Evolutionary conservation across 1,140 invertebrate species (phyloP).

Genomic region (Andrena cerasifolii): DNA sequence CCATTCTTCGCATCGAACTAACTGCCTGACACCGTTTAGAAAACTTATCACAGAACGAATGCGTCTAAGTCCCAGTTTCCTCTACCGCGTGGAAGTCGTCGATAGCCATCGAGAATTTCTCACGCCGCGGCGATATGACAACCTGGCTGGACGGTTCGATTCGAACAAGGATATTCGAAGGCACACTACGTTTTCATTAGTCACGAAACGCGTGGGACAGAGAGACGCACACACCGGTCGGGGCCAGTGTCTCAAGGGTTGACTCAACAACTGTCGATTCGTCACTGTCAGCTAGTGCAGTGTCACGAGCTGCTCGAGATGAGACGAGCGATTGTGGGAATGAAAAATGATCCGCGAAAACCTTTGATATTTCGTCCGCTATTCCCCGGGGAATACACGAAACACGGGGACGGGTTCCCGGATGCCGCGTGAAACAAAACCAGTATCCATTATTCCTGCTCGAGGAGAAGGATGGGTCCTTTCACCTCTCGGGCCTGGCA

Average conservation of each 20-base stretch:
- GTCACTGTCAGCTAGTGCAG: slow-evolving; percentile 74
- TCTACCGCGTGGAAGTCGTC: too few relatives aligned
- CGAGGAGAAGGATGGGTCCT: not conserved
- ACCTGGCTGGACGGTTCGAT: not conserved
- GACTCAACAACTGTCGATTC: slow-evolving; percentile 73
- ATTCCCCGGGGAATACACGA: slow-evolving; percentile 43
- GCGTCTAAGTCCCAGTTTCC: too few relatives aligned
- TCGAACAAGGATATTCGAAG: slow-evolving; percentile 34
- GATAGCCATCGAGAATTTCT: slow-evolving; percentile 16
- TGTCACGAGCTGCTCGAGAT: slow-evolving; percentile 72
- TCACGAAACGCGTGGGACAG: slow-evolving; percentile 57
- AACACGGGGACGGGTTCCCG: not conserved
- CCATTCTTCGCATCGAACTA: too few relatives aligned
- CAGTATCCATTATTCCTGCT: slow-evolving; percentile 17
- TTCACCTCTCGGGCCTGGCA: not conserved
- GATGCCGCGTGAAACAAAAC: slow-evolving; percentile 26
- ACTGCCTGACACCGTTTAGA: too few relatives aligned
- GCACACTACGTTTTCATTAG: slow-evolving; percentile 63
- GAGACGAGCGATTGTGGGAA: slow-evolving; percentile 70
- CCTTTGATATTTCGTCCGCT: slow-evolving; percentile 59
- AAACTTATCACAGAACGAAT: too few relatives aligned
- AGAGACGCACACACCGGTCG: slow-evolving; percentile 53
- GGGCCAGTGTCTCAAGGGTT: slow-evolving; percentile 71
- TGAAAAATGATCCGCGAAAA: slow-evolving; percentile 78
- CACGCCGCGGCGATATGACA: slow-evolving; percentile 11